phyloP scores from a whole-genome alignment of 1,140 invertebrate genomes.

The Arion vulgaris region DNA sequence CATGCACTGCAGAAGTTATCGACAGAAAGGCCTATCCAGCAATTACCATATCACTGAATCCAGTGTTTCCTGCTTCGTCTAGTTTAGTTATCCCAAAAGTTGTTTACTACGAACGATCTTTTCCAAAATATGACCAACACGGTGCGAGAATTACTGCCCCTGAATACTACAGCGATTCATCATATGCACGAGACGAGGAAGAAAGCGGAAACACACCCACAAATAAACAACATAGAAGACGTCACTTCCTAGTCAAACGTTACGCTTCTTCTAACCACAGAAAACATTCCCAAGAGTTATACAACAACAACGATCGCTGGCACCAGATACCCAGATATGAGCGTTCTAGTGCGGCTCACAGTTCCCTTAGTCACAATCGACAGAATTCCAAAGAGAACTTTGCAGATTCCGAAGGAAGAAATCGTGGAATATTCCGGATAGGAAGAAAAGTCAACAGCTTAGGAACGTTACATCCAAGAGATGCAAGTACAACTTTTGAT shows the following conservation, averaged over 20 bases:
- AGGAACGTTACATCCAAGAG: background rate
- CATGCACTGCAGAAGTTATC: slow-evolving; percentile 40
- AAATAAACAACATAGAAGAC: background rate
- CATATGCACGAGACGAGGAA: background rate
- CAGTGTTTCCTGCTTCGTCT: background rate
- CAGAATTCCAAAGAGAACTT: background rate
- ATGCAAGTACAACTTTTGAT: background rate
- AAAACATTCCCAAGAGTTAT: background rate
- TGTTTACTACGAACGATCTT: background rate
- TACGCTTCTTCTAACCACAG: background rate
- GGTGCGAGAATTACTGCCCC: background rate
- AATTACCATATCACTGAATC: slow-evolving; percentile 3
- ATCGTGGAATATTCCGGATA: background rate
- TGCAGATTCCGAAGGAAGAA: no score
- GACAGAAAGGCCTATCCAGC: slow-evolving; percentile 35
- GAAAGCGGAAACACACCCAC: background rate
- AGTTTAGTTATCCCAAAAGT: background rate
- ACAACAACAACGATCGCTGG: background rate
- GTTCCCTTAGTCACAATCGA: background rate
- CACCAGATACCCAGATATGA: background rate
- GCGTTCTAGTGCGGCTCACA: background rate
- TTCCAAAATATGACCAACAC: background rate
- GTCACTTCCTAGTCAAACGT: background rate
- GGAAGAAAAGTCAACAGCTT: background rate
- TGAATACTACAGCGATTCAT: background rate